These are phyloP conservation scores for Thalpophila matura DNA, from an alignment of 2,888 invertebrate genomes.

Conservation along the genomic window DNA sequence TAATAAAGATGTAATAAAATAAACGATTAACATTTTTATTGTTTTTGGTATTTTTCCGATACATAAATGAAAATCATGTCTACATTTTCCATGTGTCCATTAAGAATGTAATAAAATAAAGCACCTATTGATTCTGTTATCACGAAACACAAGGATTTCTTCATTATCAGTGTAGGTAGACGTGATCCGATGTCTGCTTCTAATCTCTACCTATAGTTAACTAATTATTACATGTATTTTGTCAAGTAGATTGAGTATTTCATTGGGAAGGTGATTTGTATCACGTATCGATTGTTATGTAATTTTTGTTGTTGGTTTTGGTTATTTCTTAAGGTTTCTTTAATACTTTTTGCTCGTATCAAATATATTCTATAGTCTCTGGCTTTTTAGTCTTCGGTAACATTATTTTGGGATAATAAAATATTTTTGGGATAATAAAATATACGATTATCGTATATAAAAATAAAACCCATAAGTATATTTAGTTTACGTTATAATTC, in stretches of 20 bases:
- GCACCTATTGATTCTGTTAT: slow-evolving; percentile 70
- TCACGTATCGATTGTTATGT: slow-evolving; percentile 46
- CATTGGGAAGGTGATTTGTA: slow-evolving; percentile 41
- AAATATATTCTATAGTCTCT: neutral
- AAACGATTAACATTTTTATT: neutral
- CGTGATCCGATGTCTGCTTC: slow-evolving; percentile 72
- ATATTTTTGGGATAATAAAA: no score
- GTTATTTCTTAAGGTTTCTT: neutral
- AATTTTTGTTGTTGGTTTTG: slow-evolving; percentile 11
- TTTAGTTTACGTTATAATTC: no score
- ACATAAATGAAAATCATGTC: slow-evolving; percentile 41
- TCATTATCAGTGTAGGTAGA: slow-evolving; percentile 75
- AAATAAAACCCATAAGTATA: no score
- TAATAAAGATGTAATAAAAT: neutral
- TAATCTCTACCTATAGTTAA: slow-evolving; percentile 63
- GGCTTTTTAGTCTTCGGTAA: no score
- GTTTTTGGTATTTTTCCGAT: neutral
- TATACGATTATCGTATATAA: no score
- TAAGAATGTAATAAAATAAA: slow-evolving; percentile 64
- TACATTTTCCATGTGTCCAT: slow-evolving; percentile 46
- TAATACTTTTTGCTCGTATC: neutral
- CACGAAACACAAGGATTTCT: slow-evolving; percentile 73
- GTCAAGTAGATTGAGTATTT: slow-evolving; percentile 45
- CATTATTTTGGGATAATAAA: no score
- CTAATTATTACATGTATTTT: slow-evolving; percentile 56